Evolutionary conservation across 2,113 vertebrate genomes (phyloP).

Genomic region (Pelusios castaneus): DNA sequence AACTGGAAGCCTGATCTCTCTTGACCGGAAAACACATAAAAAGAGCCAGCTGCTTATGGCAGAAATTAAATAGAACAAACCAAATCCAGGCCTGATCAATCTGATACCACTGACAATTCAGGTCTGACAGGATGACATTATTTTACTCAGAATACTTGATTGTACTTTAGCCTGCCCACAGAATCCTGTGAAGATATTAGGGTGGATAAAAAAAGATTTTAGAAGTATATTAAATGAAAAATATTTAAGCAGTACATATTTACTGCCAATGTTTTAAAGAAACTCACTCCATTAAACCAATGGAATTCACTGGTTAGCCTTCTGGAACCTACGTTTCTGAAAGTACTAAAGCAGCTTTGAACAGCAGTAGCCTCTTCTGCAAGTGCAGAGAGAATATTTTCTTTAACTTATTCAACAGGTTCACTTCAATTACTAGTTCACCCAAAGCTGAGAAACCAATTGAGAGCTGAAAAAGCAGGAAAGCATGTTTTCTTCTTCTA

Average conservation of each 20-base stretch:
- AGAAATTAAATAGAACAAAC: conserved; percentile 23
- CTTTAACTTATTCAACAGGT: neutral
- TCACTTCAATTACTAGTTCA: neutral
- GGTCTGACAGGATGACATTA: neutral
- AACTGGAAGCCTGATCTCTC: neutral
- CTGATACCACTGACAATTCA: neutral
- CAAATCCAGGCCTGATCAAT: neutral
- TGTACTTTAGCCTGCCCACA: neutral
- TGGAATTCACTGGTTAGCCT: neutral
- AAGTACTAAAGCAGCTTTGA: neutral
- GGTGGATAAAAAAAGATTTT: neutral
- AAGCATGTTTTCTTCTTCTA: neutral
- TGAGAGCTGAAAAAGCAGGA: neutral
- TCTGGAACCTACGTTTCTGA: neutral
- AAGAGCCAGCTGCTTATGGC: neutral
- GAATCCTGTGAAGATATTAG: neutral
- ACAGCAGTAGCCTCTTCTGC: neutral
- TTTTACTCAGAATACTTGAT: conserved; percentile 4
- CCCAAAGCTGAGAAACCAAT: neutral
- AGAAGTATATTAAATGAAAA: neutral
- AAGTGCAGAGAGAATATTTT: neutral
- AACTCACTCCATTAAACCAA: neutral
- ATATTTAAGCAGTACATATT: neutral
- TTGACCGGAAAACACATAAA: neutral
- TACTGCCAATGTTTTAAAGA: neutral